Conservation (phyloP, 2,113 vertebrate genomes). For the Leptobrachium ailaonicum region DNA sequence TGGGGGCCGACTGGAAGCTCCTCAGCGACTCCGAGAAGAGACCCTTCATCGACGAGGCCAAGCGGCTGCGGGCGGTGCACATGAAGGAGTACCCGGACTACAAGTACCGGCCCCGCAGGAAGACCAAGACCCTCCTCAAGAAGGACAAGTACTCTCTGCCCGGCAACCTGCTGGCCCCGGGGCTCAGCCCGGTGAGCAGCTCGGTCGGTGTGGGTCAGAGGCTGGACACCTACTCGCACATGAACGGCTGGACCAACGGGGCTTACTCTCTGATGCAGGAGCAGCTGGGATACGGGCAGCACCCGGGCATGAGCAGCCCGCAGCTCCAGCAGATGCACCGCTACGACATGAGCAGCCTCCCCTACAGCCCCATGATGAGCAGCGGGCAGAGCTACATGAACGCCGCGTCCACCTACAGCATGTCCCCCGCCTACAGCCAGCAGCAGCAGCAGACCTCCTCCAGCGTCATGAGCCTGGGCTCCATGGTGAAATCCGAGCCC, state of each 20-base stretch:
- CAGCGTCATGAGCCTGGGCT: conserved; percentile 87
- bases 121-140: conserved; percentile 98
- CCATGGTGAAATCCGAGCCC: conserved; percentile 92
- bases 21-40: conserved; percentile 93
- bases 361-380: conserved; percentile 96
- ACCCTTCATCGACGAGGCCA: conserved; percentile 98
- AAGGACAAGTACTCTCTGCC: conserved; percentile 97
- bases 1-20: conserved; percentile 97
- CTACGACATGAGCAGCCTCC: conserved; percentile 93
- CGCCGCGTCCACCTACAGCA: conserved; percentile 86
- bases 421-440: conserved; percentile 89
- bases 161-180: conserved; percentile 83
- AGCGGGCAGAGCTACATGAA: conserved; percentile 93
- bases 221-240: conserved; percentile 93
- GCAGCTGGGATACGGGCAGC: conserved; percentile 90
- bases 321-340: conserved; percentile 96
- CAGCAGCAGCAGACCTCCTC: conserved; percentile 84
- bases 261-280: conserved; percentile 97
- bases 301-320: conserved; percentile 88
- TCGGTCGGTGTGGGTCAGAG: conserved; percentile 89
- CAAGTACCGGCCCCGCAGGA: conserved; percentile 97
- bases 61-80: conserved; percentile 92
- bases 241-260: conserved; percentile 97
- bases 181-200: conserved; percentile 76
- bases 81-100: conserved; percentile 99